A percentile compares a stretch with the other conserved stretches of the same genome.
phyloP scores from a whole-genome alignment of 2,797 vertebrate genomes.

The Amniataba percoides region DNA sequence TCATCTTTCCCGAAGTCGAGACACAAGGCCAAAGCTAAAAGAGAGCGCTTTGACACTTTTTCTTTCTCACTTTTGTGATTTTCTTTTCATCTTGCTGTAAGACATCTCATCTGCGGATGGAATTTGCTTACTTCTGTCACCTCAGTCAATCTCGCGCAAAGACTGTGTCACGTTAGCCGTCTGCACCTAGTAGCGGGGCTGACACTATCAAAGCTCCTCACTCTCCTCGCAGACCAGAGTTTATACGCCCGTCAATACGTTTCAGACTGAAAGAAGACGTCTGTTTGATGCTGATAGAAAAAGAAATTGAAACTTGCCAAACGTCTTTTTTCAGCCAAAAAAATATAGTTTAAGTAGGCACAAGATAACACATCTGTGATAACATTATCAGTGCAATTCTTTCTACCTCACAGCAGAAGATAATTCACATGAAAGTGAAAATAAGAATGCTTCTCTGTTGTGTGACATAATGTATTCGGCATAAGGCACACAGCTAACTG shows the following conservation, averaged over 20 bases:
- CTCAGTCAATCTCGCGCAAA: conserved; percentile 77
- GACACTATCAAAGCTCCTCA: conserved; percentile 76
- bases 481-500: conserved; percentile 55
- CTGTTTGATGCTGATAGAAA: conserved; percentile 80
- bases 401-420: conserved; percentile 53
- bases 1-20: conserved; percentile 57
- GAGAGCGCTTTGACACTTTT: conserved; percentile 51
- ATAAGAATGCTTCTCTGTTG: conserved; percentile 43
- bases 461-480: conserved; percentile 57
- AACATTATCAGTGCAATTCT: conserved; percentile 56
- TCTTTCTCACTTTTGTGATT: conserved; percentile 69
- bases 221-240: conserved; percentile 46
- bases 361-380: conserved; percentile 67
- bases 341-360: conserved; percentile 71
- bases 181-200: conserved; percentile 67
- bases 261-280: conserved; percentile 60
- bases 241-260: conserved; percentile 66
- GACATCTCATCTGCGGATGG: conserved; percentile 75
- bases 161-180: conserved; percentile 63
- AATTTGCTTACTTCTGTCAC: conserved; percentile 79
- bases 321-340: conserved; percentile 23
- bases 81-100: conserved; percentile 80
- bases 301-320: conserved; percentile 81
- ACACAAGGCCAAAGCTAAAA: conserved; percentile 48
- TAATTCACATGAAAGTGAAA: conserved; percentile 54